Evolutionary conservation across 1,140 invertebrate species (phyloP).

Genomic region (Macrosteles quadrilineatus): DNA sequence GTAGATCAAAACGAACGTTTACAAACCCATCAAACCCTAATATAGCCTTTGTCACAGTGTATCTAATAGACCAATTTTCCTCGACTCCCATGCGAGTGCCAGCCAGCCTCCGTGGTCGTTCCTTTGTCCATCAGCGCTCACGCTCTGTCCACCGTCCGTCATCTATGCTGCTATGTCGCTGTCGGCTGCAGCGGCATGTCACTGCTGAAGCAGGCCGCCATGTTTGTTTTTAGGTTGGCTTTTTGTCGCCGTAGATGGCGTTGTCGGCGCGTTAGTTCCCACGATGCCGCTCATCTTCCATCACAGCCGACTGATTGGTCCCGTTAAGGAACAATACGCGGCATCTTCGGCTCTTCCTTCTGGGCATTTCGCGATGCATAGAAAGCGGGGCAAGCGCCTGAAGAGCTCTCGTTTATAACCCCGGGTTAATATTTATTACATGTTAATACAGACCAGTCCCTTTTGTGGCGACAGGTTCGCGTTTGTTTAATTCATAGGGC

Average conservation of each 20-base stretch:
- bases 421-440: slow-evolving; percentile 19
- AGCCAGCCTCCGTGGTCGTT: too few relatives aligned
- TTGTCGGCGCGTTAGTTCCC: background rate
- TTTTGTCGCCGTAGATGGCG: background rate
- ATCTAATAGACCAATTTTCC: too few relatives aligned
- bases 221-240: background rate
- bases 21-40: too few relatives aligned
- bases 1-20: too few relatives aligned
- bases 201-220: background rate
- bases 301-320: slow-evolving; percentile 17
- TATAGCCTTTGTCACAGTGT: too few relatives aligned
- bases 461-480: slow-evolving; percentile 17
- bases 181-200: background rate
- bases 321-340: slow-evolving; percentile 21
- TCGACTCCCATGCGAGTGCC: too few relatives aligned
- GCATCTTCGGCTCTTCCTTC: background rate
- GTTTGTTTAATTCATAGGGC: slow-evolving; percentile 14
- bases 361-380: background rate
- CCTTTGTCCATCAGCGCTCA: too few relatives aligned
- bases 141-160: too few relatives aligned
- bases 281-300: background rate
- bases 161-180: too few relatives aligned
- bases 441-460: slow-evolving; percentile 12
- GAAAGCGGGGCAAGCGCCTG: slow-evolving; percentile 3
- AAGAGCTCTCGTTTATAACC: background rate